A percentile compares a stretch with the other conserved stretches of the same genome.
Evolutionary conservation across 2,113 vertebrate species (phyloP).

Genomic region (chimpanzee (Pan troglodytes)): NHGRI_mPanTro3-v2.1_pri NC_072412.2:96507001-96507500

Average conservation of each 20-base stretch:
- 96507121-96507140: background rate
- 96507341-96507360: background rate
- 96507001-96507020: background rate
- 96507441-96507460: constrained; percentile 56
- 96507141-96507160: background rate
- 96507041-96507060: constrained; percentile 6
- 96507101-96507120: constrained; percentile 16
- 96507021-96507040: background rate
- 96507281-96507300: background rate
- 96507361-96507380: constrained; percentile 19
- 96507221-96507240: background rate
- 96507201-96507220: background rate
- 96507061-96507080: background rate
- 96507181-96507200: constrained; percentile 44
- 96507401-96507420: background rate
- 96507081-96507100: background rate
- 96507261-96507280: constrained; percentile 42
- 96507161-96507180: background rate
- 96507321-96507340: constrained; percentile 21
- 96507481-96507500: constrained; percentile 51
- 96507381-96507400: constrained; percentile 15
- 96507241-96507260: constrained; percentile 47
- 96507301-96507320: background rate
- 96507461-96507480: constrained; percentile 68
- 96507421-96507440: background rate